Evolutionary conservation across 1,140 invertebrate species (phyloP).

Genomic region (Contarinia nasturtii): DNA sequence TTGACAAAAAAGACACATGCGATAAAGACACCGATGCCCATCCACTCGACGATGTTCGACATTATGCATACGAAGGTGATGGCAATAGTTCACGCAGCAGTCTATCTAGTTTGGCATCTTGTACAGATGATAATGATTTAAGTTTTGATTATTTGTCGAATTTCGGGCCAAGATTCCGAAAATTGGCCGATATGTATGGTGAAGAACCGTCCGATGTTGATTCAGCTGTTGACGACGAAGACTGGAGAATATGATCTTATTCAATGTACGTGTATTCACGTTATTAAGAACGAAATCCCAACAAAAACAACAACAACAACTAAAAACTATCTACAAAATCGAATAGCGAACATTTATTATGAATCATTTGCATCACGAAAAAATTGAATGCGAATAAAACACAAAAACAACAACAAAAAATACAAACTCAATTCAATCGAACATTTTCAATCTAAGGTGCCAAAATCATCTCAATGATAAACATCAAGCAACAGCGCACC

Average conservation of each 20-base stretch:
- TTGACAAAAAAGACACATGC: conserved; percentile 71
- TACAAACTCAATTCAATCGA: no score
- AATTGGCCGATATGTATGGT: conserved; percentile 94
- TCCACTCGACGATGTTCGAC: conserved; percentile 84
- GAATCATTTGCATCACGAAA: no score
- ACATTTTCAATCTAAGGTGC: no score
- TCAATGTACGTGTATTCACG: not conserved
- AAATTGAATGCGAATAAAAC: no score
- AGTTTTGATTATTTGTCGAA: conserved; percentile 94
- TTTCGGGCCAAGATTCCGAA: conserved; percentile 90
- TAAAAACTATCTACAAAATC: no score
- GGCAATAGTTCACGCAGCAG: conserved; percentile 79
- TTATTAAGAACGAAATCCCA: no score
- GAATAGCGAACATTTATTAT: no score
- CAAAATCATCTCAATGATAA: no score
- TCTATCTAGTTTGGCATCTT: conserved; percentile 79
- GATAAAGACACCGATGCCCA: conserved; percentile 79
- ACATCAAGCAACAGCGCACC: no score
- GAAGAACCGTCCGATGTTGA: conserved; percentile 59
- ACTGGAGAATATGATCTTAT: conserved; percentile 9
- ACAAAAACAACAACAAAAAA: no score
- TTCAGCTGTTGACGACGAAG: conserved; percentile 23
- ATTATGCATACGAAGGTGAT: conserved; percentile 93
- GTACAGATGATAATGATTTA: conserved; percentile 83
- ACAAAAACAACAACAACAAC: no score